Evolutionary conservation across 2,888 invertebrate species (phyloP).

Genomic region (Dasypogon diadema): DNA sequence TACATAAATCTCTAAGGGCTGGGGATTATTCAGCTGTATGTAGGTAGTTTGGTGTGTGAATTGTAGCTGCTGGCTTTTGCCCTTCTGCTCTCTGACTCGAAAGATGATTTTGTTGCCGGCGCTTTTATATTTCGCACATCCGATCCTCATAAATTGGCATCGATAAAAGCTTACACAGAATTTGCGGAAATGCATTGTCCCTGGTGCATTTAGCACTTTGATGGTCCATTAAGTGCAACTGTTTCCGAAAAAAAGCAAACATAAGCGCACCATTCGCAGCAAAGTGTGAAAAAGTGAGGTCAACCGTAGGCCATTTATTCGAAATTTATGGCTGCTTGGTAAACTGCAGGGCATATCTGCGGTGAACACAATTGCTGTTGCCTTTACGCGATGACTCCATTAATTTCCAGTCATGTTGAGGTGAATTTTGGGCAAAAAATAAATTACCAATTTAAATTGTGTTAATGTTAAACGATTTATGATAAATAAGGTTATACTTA

Average conservation of each 20-base stretch:
- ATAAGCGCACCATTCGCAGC: constrained; percentile 16
- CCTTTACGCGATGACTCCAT: constrained; percentile 25
- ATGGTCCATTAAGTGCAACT: constrained; percentile 47
- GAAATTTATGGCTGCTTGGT: constrained; percentile 49
- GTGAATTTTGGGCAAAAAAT: background rate
- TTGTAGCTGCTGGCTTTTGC: background rate
- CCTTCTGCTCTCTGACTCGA: background rate
- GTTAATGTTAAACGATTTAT: too few relatives aligned
- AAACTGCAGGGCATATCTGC: constrained; percentile 34
- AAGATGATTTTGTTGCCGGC: constrained; percentile 30
- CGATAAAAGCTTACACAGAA: constrained; percentile 38
- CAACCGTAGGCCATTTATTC: constrained; percentile 53
- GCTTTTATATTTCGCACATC: constrained; percentile 40
- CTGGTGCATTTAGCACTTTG: constrained; percentile 47
- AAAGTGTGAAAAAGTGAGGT: constrained; percentile 53
- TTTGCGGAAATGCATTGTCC: constrained; percentile 46
- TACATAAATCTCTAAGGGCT: background rate
- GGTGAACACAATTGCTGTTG: constrained; percentile 31
- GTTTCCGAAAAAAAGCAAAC: constrained; percentile 35
- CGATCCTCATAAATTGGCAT: constrained; percentile 35
- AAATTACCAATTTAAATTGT: too few relatives aligned
- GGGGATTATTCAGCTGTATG: background rate
- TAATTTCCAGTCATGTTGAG: background rate
- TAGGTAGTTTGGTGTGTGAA: background rate
- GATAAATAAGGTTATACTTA: too few relatives aligned